These are phyloP conservation scores for Gymnosoma rotundatum DNA, from an alignment of 2,888 invertebrate species.

Conservation along the genomic window DNA sequence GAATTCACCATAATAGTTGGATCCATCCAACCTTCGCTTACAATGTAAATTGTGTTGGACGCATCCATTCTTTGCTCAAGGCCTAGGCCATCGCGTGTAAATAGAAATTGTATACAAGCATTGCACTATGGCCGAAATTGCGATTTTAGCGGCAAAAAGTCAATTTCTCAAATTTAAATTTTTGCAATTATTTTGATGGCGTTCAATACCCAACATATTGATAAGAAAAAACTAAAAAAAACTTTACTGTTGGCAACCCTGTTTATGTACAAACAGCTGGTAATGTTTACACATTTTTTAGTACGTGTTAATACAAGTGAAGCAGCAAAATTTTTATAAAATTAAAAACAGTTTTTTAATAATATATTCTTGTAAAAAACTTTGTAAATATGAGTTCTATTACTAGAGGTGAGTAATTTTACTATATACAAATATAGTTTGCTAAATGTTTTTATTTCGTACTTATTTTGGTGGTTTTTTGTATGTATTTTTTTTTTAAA, in stretches of 20 bases:
- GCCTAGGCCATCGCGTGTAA: too few species aligned
- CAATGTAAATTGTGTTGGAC: too few species aligned
- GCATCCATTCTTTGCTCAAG: too few species aligned
- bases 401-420: conserved; percentile 12
- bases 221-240: conserved; percentile 5
- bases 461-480: conserved; percentile 27
- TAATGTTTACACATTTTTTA: conserved; percentile 4
- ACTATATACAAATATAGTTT: conserved; percentile 26
- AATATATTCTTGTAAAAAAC: conserved; percentile 26
- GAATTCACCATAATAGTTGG: too few species aligned
- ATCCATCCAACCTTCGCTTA: too few species aligned
- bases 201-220: neutral
- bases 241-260: neutral
- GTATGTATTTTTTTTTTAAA: neutral
- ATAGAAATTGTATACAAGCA: too few species aligned
- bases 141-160: conserved; percentile 21
- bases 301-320: conserved; percentile 31
- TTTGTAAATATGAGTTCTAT: conserved; percentile 17
- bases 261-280: conserved; percentile 1
- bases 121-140: too few species aligned
- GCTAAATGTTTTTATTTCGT: conserved; percentile 22
- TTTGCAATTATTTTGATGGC: conserved; percentile 10
- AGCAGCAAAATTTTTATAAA: conserved; percentile 35
- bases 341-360: conserved; percentile 14
- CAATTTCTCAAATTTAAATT: neutral